Evolutionary conservation across 2,113 vertebrate genomes (phyloP).

Genomic region (Hassar affinis): DNA sequence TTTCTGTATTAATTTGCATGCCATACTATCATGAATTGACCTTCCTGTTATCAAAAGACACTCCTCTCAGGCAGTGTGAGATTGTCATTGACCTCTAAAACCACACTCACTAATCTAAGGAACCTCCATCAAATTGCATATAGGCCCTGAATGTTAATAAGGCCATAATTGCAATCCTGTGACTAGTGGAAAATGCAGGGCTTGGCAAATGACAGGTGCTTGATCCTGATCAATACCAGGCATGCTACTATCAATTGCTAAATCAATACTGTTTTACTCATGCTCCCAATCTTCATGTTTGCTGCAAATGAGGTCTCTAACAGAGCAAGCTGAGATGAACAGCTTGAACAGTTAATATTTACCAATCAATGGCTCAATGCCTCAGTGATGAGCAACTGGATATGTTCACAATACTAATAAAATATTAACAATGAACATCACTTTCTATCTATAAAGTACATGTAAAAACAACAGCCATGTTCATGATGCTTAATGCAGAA

Average conservation of each 20-base stretch:
- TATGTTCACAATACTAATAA: neutral
- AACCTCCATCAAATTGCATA: slow-evolving; percentile 53
- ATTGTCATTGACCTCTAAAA: slow-evolving; percentile 47
- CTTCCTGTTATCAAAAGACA: slow-evolving; percentile 36
- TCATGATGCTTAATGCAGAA: neutral
- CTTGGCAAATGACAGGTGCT: slow-evolving; percentile 50
- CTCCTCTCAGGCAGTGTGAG: slow-evolving; percentile 3
- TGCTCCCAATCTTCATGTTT: slow-evolving; percentile 49
- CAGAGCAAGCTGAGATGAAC: slow-evolving; percentile 46
- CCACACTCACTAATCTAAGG: slow-evolving; percentile 49
- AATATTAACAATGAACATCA: neutral
- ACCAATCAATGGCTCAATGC: slow-evolving; percentile 41
- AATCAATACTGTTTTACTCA: slow-evolving; percentile 61
- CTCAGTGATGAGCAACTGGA: slow-evolving; percentile 6
- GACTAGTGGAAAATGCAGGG: slow-evolving; percentile 45
- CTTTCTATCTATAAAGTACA: neutral
- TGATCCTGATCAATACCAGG: slow-evolving; percentile 56
- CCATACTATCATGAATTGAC: neutral
- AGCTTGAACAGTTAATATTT: slow-evolving; percentile 45
- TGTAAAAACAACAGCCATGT: neutral
- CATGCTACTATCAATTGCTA: slow-evolving; percentile 58
- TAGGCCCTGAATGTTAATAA: slow-evolving; percentile 53
- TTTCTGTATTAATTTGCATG: neutral
- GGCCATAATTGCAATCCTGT: slow-evolving; percentile 47
- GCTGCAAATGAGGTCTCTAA: slow-evolving; percentile 53